phyloP scores from a whole-genome alignment of 2,113 vertebrate species.

The Lagopus leucura region DNA sequence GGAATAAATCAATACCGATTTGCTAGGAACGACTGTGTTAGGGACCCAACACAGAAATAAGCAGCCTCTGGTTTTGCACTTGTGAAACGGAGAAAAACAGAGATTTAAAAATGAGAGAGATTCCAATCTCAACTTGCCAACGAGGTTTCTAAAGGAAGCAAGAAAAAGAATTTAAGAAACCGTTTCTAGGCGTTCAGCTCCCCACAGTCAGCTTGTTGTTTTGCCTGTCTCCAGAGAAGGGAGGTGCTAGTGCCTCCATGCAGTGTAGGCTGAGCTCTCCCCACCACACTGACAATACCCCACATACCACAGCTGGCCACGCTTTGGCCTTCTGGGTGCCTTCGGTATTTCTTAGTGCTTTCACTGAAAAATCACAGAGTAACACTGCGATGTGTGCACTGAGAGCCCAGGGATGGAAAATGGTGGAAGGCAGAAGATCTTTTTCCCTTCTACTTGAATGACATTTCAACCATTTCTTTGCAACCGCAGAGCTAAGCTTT shows the following conservation, averaged over 20 bases:
- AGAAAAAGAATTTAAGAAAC: neutral
- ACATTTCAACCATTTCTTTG: constrained; percentile 51
- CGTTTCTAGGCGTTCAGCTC: neutral
- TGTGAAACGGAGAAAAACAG: neutral
- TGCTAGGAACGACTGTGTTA: neutral
- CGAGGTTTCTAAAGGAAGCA: neutral
- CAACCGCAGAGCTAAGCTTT: constrained; percentile 39
- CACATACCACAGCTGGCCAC: neutral
- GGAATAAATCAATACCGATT: constrained; percentile 37
- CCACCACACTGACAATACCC: constrained; percentile 29
- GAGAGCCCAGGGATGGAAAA: neutral
- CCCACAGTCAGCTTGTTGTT: neutral
- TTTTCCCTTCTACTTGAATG: neutral
- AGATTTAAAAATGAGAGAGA: neutral
- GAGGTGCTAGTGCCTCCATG: neutral
- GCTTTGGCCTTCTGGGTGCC: neutral
- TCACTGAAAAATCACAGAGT: neutral
- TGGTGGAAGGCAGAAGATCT: neutral
- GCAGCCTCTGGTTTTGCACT: neutral
- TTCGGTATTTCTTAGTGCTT: neutral
- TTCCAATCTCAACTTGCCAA: neutral
- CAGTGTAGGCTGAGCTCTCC: neutral
- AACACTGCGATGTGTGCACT: neutral
- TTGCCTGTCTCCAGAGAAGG: neutral
- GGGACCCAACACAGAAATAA: neutral